phyloP scores from a whole-genome alignment of 1,140 invertebrate genomes.

The Chionoecetes opilio region DNA sequence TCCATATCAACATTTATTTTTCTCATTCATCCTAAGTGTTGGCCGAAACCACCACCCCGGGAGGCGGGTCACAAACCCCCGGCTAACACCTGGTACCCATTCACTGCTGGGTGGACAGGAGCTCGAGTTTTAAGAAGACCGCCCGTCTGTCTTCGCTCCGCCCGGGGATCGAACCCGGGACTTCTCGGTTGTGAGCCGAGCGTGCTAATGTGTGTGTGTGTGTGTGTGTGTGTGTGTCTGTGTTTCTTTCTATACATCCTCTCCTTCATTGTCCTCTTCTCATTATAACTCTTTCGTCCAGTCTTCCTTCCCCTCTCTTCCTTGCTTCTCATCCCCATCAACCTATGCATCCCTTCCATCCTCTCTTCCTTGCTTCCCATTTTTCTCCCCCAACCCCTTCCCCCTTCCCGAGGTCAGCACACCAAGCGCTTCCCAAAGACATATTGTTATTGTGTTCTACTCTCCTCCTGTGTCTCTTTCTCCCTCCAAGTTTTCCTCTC shows the following conservation, averaged over 20 bases:
- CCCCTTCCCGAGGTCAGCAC: neutral
- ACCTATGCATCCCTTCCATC: neutral
- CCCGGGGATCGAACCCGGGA: too few species aligned
- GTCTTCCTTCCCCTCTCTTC: neutral
- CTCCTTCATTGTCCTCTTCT: neutral
- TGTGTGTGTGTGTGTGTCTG: slow-evolving; percentile 1
- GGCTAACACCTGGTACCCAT: too few species aligned
- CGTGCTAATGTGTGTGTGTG: slow-evolving; percentile 22
- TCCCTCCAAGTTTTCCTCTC: neutral
- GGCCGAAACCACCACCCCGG: too few species aligned
- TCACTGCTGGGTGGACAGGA: too few species aligned
- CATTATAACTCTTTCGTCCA: neutral
- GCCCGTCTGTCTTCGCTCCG: too few species aligned
- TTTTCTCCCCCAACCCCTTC: neutral
- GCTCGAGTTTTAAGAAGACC: too few species aligned
- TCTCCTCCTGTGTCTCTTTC: slow-evolving; percentile 36
- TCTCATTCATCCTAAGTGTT: too few species aligned
- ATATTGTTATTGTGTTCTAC: slow-evolving; percentile 41
- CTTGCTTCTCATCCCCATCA: neutral
- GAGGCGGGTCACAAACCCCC: too few species aligned
- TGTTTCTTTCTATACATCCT: neutral
- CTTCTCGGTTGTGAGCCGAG: too few species aligned
- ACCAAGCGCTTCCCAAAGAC: slow-evolving; percentile 30
- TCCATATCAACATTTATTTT: too few species aligned
- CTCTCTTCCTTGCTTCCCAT: neutral